Conservation (phyloP, 2,888 invertebrate genomes). For the Hesperia comma region DNA sequence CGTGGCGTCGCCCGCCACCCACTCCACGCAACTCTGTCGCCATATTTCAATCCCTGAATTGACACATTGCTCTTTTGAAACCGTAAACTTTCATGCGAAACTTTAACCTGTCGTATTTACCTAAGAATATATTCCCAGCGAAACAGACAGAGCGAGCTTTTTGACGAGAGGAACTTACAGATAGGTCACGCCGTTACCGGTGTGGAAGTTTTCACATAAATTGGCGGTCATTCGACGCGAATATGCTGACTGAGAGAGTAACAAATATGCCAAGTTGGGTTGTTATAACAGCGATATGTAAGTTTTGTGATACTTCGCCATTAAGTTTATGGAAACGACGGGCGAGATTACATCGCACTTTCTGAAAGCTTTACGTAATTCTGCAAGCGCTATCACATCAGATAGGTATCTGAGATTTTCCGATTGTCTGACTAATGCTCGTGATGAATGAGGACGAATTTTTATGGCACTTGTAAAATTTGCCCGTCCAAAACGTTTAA, state of each 20-base stretch:
- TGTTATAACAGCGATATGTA: constrained; percentile 84
- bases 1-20: constrained; percentile 84
- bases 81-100: constrained; percentile 75
- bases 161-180: constrained; percentile 82
- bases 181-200: constrained; percentile 80
- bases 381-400: constrained; percentile 63
- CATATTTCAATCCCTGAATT: constrained; percentile 81
- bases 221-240: constrained; percentile 84
- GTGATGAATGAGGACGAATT: constrained; percentile 70
- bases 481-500: constrained; percentile 53
- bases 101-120: constrained; percentile 81
- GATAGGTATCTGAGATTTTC: constrained; percentile 52
- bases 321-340: constrained; percentile 83
- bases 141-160: constrained; percentile 70
- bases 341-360: constrained; percentile 81
- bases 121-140: constrained; percentile 69
- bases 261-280: constrained; percentile 83
- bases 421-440: constrained; percentile 41
- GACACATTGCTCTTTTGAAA: constrained; percentile 74
- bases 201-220: constrained; percentile 82
- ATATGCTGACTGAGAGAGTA: constrained; percentile 83
- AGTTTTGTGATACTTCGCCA: constrained; percentile 82
- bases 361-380: constrained; percentile 81
- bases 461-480: constrained; percentile 67
- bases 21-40: constrained; percentile 61